phyloP scores from a whole-genome alignment of 2,888 invertebrate genomes.

The Schrankia costaestrigalis region DNA sequence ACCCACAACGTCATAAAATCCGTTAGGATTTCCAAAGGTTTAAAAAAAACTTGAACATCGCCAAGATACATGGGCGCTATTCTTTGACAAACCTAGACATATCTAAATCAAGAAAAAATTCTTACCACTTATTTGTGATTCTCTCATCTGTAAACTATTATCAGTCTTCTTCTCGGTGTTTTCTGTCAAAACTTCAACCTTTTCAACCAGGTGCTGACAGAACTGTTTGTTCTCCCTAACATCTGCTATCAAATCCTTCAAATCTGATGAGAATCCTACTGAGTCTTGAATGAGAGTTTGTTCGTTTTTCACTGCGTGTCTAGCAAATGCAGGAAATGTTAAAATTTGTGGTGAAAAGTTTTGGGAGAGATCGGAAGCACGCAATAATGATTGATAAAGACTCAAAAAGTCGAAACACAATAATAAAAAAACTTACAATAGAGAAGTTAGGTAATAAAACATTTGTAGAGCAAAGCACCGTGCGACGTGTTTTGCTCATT shows the following conservation, averaged over 20 bases:
- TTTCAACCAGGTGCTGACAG: constrained; percentile 69
- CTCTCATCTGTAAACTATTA: constrained; percentile 72
- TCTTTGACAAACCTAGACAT: no score
- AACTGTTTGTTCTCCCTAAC: constrained; percentile 70
- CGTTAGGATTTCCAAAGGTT: no score
- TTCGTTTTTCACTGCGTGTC: constrained; percentile 78
- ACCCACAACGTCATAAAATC: no score
- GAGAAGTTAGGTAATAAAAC: no score
- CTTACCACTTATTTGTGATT: constrained; percentile 78
- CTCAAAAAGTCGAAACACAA: no score
- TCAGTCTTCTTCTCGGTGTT: constrained; percentile 68
- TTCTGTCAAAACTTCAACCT: constrained; percentile 66
- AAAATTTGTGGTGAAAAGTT: no score
- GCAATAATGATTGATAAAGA: no score
- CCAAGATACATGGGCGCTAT: no score
- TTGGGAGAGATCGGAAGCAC: no score
- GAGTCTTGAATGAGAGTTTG: constrained; percentile 73
- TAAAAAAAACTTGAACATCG: not conserved
- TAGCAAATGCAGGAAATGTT: constrained; percentile 17
- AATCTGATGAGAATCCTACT: constrained; percentile 69
- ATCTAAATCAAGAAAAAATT: not conserved
- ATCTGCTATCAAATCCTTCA: constrained; percentile 69
- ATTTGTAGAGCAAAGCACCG: no score
- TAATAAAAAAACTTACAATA: no score
- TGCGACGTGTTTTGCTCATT: no score